Base-by-base conservation (phyloP, 1,140 invertebrate species). In the Leptestheria dahalacensis region DNA sequence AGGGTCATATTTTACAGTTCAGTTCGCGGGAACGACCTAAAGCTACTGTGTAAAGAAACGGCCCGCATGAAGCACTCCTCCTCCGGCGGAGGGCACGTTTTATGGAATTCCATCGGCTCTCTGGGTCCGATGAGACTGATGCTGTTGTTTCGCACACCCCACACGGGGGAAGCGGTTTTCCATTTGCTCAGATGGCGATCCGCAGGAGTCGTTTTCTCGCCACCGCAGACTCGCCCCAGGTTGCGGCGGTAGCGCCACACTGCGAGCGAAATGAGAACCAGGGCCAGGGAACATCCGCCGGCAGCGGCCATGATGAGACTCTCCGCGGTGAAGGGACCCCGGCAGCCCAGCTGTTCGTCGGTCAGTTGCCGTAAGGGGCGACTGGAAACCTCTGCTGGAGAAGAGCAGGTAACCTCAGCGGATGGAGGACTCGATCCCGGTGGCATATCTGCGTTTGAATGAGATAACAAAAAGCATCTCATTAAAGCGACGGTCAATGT, bases 331-430 rank as follows among this genome's bases (percentile, higher is more conserved):
- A 73, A 0, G 82, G 79, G 65, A 87, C 82, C 59, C 6, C 6
- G 15, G 67, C 89, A 92, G 11, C 85, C 86, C 24, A 92, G 71
- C 61, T 88, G 82, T 46, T 88, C 84, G 0, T 82, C 78, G 1
- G 77, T 78, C 61, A 91, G 74, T 4, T 79, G 78, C 12, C 77
- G 77, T 9, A 92, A 72, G 1, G 80, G 73, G 60, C 82, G 78
- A 20, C 84, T 84, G 59, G 82, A 79, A 12, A 87, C 69, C 25
- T 82, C 78, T 1, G 79, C 71, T 0, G 88, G 88, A 46, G 79
- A 78, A 0, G 78, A 75, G 66, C 89, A 92, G 26, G 86, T 76
- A 2, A 89, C 80, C 48, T 65, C 60, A 15, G 57, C 56, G 10
- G 65, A n/a, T n/a, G n/a, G n/a, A n/a, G n/a, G n/a, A n/a, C n/a